A percentile compares a stretch with the other conserved stretches of the same genome.
Conservation (phyloP, 2,888 invertebrate species). For the Empis livida region DNA sequence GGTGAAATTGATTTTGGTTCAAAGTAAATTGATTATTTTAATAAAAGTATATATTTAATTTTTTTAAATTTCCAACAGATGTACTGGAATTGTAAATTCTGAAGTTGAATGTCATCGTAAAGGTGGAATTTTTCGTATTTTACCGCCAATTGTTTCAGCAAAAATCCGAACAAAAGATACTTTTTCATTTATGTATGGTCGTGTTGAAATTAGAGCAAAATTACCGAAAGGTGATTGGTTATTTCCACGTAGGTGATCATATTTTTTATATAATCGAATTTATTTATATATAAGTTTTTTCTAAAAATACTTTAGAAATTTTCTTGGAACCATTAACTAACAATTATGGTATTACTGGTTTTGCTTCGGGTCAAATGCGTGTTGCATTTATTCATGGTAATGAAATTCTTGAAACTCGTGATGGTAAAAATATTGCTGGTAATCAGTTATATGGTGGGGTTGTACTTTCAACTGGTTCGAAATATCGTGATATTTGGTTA, state of each 20-base stretch:
- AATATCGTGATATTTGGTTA: slow-evolving; percentile 12
- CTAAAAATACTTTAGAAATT: slow-evolving; percentile 50
- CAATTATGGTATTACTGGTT: slow-evolving; percentile 45
- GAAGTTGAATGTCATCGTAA: slow-evolving; percentile 25
- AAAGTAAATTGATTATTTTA: slow-evolving; percentile 13
- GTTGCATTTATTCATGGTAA: slow-evolving; percentile 60
- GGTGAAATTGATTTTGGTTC: slow-evolving; percentile 30
- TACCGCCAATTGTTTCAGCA: slow-evolving; percentile 57
- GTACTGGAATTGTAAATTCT: slow-evolving; percentile 39
- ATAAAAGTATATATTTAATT: not conserved
- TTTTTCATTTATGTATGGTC: slow-evolving; percentile 59
- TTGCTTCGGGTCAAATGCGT: slow-evolving; percentile 55
- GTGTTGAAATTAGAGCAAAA: slow-evolving; percentile 55
- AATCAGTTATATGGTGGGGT: slow-evolving; percentile 23
- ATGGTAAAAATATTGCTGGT: slow-evolving; percentile 22
- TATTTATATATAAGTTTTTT: not conserved
- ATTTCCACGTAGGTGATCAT: slow-evolving; percentile 47
- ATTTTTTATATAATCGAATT: not conserved
- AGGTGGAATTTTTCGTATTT: slow-evolving; percentile 35
- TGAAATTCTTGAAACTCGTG: slow-evolving; percentile 17
- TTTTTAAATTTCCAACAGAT: slow-evolving; percentile 27
- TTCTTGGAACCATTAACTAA: slow-evolving; percentile 49
- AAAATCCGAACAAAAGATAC: slow-evolving; percentile 46
- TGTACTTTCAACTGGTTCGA: slow-evolving; percentile 21
- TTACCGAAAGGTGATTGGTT: slow-evolving; percentile 68